Base-by-base conservation (phyloP, 2,888 invertebrate species). In the Nebria brevicollis region DNA sequence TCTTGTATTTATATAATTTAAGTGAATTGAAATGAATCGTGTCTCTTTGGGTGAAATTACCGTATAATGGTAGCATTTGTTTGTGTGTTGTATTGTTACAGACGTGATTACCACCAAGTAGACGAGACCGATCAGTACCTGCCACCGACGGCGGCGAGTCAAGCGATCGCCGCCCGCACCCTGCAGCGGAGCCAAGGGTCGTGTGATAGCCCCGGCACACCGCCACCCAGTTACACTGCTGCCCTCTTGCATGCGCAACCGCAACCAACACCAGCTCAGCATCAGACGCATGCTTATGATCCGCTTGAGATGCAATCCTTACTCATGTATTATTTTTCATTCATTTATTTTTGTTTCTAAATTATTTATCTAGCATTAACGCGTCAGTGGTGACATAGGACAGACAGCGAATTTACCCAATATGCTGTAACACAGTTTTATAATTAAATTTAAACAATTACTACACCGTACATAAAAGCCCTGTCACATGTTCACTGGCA, bases 101-200 rank as follows among this genome's bases (percentile, higher is more conserved):
- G 95, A 89, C 93, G 94, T 84, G 93, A 94, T 87, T 95, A 95
- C 86, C 93, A 94, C 82, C 95, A 95, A 88, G 94, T 94, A 84
- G 96, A 96, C 89, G 96, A 96, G 88, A 95, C 95, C 83, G 96
- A 95, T 84, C 94, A 95, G 82, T 95, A 94, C 90, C 91, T 95
- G 85, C 94, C 95, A 75, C 89, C 92, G 84, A 88, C 91, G 84
- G 90, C 90, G 82, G 89, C 92, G 84, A 89, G 92, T 86, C 88
- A 92, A 89, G 92, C 92, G 84, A 92, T 92, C 85, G 92, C 92
- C 84, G 92, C 92, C 80, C 89, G 92, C 87, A 92, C 92, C 86
- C 90, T 92, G 87, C 92, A 89, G 87, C 89, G 93, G 91, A 91
- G 93, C 94, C 92, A 93, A 93, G 93, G 93, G 93, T 93, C 92